Evolutionary conservation across 2,888 invertebrate genomes (phyloP), one percentile per base, ranked within the genome.

Genomic region (Drymonia ruficornis): DNA sequence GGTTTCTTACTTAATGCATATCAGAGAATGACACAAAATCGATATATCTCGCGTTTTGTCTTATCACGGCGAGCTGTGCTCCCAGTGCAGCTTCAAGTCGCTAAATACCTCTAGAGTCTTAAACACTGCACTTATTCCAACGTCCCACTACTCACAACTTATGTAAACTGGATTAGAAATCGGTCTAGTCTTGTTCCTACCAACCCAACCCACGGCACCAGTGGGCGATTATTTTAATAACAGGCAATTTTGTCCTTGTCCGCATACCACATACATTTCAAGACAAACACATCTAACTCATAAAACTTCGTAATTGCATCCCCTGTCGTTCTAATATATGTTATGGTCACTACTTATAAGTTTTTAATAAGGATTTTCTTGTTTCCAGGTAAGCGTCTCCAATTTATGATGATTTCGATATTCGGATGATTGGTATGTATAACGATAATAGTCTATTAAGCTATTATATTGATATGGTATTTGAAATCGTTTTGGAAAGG

Each of bases 151-250:
- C 53, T 55, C 46, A 46, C 56, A 51, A 44, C 56, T 53, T 36
- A 57, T 65, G 43, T 53, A 31, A 50, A 69, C 72, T 61, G 67
- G 70, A 77, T 83, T 83, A 82, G 86, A 86, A 85, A 83, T 81
- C 78, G 74, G 70, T 70, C 65, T 65, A 65, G 68, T 67, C 79
- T 74, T 74, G 79, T 78, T 74, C 65, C 66, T 63, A 55, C 65
- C 67, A 69, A 68, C 61, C 59, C 63, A 63, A 67, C 71, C 61
- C 54, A 56, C 73, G 60, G 64, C 59, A 65, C 72, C 67, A 61
- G 61, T 52, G 56, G 52, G 61, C 78, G 63, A 88, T 90, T 89
- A 90, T 81, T 83, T 81, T 89, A 88, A 90, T 89, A 84, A 81
- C 78, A 77, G 74, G 76, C 77, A 75, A 84, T 88, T 87, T 84